phyloP scores from a whole-genome alignment of 2,888 invertebrate genomes.

The Dryadula phaetusa region DNA sequence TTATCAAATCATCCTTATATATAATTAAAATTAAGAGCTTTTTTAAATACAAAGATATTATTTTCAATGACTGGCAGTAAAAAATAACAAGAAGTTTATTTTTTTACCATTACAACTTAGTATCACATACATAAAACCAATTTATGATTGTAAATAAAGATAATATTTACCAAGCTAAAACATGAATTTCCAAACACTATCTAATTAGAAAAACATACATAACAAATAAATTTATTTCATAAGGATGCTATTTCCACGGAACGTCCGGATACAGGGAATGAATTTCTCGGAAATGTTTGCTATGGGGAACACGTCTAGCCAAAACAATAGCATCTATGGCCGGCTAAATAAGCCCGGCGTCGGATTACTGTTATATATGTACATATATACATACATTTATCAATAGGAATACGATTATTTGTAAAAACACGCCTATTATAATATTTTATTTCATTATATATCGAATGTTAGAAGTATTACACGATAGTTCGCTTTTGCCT shows the following conservation, averaged over 20 bases:
- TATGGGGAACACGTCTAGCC: slow-evolving; percentile 53
- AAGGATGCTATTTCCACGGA: slow-evolving; percentile 17
- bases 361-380: slow-evolving; percentile 46
- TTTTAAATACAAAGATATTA: not conserved
- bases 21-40: too few species aligned
- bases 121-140: not conserved
- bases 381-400: slow-evolving; percentile 35
- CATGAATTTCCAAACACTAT: not conserved
- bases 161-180: not conserved
- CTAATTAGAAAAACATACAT: slow-evolving; percentile 14
- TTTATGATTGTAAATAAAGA: not conserved
- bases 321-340: slow-evolving; percentile 54
- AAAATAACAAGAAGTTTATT: too few species aligned
- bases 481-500: too few species aligned
- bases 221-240: slow-evolving; percentile 10
- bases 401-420: not conserved
- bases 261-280: slow-evolving; percentile 43
- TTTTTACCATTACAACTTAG: not conserved
- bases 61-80: not conserved
- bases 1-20: not conserved
- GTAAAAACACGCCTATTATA: not conserved
- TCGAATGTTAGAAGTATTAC: too few species aligned
- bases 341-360: slow-evolving; percentile 43
- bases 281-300: slow-evolving; percentile 50
- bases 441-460: not conserved